A percentile compares a stretch with the other conserved stretches of the same genome.
Conservation (phyloP, 2,113 vertebrate species). For the Shinisaurus crocodilurus region DNA sequence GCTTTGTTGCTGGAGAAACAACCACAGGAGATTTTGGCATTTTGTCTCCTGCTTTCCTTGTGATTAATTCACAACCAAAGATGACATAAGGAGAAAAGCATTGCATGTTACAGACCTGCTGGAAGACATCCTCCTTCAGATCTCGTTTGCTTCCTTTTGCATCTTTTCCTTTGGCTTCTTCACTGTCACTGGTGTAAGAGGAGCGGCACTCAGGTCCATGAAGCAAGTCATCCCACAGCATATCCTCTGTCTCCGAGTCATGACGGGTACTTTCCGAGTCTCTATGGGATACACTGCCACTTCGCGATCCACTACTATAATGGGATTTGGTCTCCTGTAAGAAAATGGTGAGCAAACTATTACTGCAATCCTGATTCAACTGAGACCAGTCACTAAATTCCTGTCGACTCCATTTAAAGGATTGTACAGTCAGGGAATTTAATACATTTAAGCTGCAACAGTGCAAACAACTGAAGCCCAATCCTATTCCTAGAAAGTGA, state of each 20-base stretch:
- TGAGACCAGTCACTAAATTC: neutral
- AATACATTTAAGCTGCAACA: neutral
- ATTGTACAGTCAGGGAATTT: neutral
- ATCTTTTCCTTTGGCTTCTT: constrained; percentile 68
- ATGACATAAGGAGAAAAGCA: neutral
- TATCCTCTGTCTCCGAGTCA: constrained; percentile 94
- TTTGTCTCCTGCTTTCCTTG: neutral
- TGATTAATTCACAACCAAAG: neutral
- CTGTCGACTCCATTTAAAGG: neutral
- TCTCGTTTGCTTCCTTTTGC: constrained; percentile 70
- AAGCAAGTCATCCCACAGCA: constrained; percentile 95
- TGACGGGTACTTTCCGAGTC: constrained; percentile 84
- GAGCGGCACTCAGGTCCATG: constrained; percentile 91
- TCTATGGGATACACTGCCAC: constrained; percentile 72
- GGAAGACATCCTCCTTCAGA: constrained; percentile 86
- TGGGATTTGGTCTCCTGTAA: constrained; percentile 68
- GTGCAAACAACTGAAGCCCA: neutral
- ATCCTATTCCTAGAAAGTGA: neutral
- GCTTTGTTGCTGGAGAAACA: neutral
- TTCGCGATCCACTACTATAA: constrained; percentile 47
- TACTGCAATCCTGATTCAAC: neutral
- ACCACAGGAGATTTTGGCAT: neutral
- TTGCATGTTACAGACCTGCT: constrained; percentile 79
- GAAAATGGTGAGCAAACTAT: rapidly evolving
- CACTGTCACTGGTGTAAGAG: constrained; percentile 89